Base-by-base conservation (phyloP, 2,113 vertebrate species). In the Dasypus novemcinctus region DNA sequence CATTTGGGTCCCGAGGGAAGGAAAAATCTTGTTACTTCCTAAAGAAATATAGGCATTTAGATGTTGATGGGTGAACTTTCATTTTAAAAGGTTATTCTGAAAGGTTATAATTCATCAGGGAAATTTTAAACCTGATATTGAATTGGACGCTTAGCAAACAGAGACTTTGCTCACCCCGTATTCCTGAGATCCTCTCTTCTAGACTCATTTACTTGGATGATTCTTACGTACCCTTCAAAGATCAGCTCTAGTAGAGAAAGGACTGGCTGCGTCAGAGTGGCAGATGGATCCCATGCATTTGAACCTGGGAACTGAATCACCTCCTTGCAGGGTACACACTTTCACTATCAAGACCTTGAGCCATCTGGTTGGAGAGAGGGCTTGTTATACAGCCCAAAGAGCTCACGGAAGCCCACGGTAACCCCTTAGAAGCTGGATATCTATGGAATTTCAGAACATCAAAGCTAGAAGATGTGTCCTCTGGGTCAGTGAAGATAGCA, bases 1-100 rank as follows among this genome's bases (percentile, higher is more conserved):
- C 43, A 36, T 97, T 98, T 85, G 91, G 86, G 81, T 64, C 71
- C 23, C 54, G 94, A 59, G 81, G 6, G 46, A 90, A 87, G 46
- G 59, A 75, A 89, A 74, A 0, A 41, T 43, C 57, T 69, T 91
- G 83, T 81, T 87, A 33, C 41, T 96, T 97, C 72, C 41, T n/a
- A 43, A 63, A 91, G 25, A n/a, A 91, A 4, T 2, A 0, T 46
- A 90, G 61, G 49, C 52, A 97, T 76, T 10, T 52, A 57, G 18
- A 82, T 79, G 25, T 54, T 93, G 36, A 89, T 25, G 1, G 83
- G 71, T 54, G 90, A 95, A 97, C 72, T 80, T 92, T 86, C 36
- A 91, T 20, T 72, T 95, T 59, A 85, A 95, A 88, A 76, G n/a
- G 25, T 75, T 89, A 87, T 86, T 89, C 1, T 87, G 66, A 86